phyloP scores from a whole-genome alignment of 2,797 vertebrate genomes.

The Limnodromus scolopaceus region DNA sequence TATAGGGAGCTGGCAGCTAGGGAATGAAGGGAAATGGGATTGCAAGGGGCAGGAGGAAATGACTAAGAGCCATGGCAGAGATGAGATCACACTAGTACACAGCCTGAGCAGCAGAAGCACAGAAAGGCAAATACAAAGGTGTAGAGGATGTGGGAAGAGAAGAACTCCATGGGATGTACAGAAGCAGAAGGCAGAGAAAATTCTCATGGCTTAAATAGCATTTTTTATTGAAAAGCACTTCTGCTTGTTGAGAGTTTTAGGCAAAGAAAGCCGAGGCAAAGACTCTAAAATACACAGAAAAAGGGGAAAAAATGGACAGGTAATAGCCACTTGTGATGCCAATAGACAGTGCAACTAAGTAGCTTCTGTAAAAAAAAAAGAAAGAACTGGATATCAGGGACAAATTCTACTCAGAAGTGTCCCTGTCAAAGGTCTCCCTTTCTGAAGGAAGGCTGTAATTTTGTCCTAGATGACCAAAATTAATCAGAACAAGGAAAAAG shows the following conservation, averaged over 20 bases:
- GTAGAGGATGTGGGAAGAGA: not conserved
- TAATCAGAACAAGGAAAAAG: not conserved
- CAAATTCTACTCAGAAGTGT: not conserved
- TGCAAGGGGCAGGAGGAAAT: constrained; percentile 21
- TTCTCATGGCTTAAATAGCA: not conserved
- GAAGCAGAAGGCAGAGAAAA: not conserved
- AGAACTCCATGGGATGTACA: not conserved
- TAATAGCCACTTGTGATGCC: not conserved
- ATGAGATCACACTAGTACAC: not conserved
- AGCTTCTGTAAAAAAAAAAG: not conserved
- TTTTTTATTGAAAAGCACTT: not conserved
- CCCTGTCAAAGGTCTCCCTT: not conserved
- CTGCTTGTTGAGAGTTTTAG: not conserved
- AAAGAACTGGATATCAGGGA: not conserved
- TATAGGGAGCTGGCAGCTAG: not conserved
- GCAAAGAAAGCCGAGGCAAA: not conserved
- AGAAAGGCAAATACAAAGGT: constrained; percentile 3
- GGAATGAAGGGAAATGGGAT: not conserved
- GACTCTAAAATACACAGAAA: not conserved
- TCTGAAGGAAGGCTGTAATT: not conserved
- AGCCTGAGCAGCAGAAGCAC: not conserved
- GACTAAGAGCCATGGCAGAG: not conserved
- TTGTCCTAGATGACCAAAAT: not conserved
- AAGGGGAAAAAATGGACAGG: not conserved
- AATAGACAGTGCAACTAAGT: not conserved